These are phyloP conservation scores for Drosophila asahinai DNA, from an alignment of 1,140 invertebrate genomes.

Conservation along the genomic window DNA sequence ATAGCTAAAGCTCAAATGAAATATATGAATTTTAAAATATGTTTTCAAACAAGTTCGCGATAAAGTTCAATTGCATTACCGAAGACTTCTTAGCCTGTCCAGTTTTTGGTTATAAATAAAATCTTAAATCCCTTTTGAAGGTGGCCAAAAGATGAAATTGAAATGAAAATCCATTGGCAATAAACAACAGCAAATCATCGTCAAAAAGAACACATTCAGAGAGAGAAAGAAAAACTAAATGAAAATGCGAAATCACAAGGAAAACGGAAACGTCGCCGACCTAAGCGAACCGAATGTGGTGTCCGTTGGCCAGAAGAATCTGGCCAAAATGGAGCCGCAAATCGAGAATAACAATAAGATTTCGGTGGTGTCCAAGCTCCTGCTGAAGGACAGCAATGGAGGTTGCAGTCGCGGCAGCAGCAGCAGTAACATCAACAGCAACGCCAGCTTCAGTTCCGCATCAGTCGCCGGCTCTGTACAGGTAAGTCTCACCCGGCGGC, in stretches of 20 bases:
- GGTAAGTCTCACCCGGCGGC: constrained; percentile 58
- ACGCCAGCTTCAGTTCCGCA: constrained; percentile 84
- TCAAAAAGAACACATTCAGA: constrained; percentile 18
- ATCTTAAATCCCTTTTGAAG: constrained; percentile 21
- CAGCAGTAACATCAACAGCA: constrained; percentile 70
- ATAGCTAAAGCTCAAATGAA: too few relatives aligned
- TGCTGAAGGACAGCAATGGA: constrained; percentile 43
- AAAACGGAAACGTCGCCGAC: constrained; percentile 70
- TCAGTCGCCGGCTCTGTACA: constrained; percentile 84
- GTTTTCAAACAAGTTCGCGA: too few relatives aligned
- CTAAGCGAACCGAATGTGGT: constrained; percentile 18
- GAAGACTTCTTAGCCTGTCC: background rate
- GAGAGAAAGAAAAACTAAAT: constrained; percentile 57
- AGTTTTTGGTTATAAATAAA: background rate
- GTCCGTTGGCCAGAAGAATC: constrained; percentile 20
- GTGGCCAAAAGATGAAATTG: constrained; percentile 36
- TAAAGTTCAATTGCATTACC: background rate
- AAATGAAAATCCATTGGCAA: constrained; percentile 39
- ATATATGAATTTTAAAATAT: too few relatives aligned
- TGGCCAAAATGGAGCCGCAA: constrained; percentile 35
- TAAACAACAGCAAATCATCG: constrained; percentile 27
- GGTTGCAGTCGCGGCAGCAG: constrained; percentile 32
- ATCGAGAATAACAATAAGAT: constrained; percentile 47
- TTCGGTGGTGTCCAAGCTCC: constrained; percentile 52
- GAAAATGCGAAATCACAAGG: constrained; percentile 81